These are phyloP conservation scores for Apostichopus japonicus DNA, from an alignment of 35 echinoderm and acorn worm genomes.

Conservation along the genomic window DNA sequence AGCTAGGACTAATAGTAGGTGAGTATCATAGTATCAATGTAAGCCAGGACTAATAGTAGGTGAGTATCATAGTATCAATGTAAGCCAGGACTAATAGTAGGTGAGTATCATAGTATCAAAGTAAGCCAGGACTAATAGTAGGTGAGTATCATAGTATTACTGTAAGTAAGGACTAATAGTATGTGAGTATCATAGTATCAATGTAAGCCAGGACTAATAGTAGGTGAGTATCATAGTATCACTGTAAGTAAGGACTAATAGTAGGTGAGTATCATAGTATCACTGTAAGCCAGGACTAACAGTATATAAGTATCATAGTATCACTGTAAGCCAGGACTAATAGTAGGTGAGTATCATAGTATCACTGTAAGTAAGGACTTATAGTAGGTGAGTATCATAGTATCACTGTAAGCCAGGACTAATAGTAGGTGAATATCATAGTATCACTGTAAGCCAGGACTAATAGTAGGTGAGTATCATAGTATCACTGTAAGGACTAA, in stretches of 20 bases:
- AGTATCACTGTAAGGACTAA: not conserved
- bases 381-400: too few relatives aligned
- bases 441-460: not conserved
- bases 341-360: too few relatives aligned
- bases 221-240: too few relatives aligned
- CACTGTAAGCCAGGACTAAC: too few relatives aligned
- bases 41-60: not conserved
- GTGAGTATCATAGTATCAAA: constrained; percentile 52
- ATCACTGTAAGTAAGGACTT: too few relatives aligned
- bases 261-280: too few relatives aligned
- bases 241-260: not conserved
- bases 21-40: not conserved
- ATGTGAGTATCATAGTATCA: too few relatives aligned
- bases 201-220: not conserved
- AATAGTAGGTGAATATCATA: too few relatives aligned
- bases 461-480: constrained; percentile 74
- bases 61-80: too few relatives aligned
- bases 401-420: too few relatives aligned
- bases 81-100: constrained; percentile 59
- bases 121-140: constrained; percentile 71
- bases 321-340: too few relatives aligned
- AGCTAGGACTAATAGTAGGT: constrained; percentile 74
- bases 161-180: not conserved
- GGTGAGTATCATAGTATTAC: constrained; percentile 55
- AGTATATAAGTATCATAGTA: too few relatives aligned